Evolutionary conservation across 2,797 vertebrate genomes (phyloP), one percentile per base, ranked within the genome.

Genomic region (Esox masquinongy): DNA sequence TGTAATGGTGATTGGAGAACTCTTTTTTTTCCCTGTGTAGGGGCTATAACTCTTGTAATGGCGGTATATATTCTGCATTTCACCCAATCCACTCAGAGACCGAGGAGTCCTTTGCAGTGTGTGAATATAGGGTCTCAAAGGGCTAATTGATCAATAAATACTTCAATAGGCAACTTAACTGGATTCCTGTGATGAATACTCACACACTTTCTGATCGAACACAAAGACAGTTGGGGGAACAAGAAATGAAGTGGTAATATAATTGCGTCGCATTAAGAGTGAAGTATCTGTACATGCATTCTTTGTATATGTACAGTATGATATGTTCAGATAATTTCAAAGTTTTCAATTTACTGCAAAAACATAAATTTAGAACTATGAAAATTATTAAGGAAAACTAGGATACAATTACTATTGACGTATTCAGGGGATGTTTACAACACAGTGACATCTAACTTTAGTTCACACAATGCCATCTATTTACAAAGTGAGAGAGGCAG

Each of bases 101-200:
- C 16, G 53, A 22, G 7, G 9, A 59, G n/a, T 59, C n/a, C 56
- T 22, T 22, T 12, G 56, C 56, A 59, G 22, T 24, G 56, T 59
- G 56, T 59, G 56, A 51, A 59, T n/a, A 3, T 16, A 24, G 56
- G 43, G 22, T 22, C 56, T 59, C n/a, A 61, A 36, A 61, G 63
- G 56, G 63, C 72, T 73, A 61, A 73, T 53, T 61, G 53, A 63
- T 63, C 51, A 56, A 73, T 61, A 39, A 53, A 39, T 63, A 53
- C 51, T 63, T 61, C 29, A 61, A 56, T 39, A 63, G 56, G 34
- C 72, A 47, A 39, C 53, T 61, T 61, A 73, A 73, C 56, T 73
- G 56, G 56, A 73, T 73, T 63, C 59, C 36, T 63, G 56, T 59
- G 19, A 61, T 22, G 47, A 36, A 70, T 19, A 70, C 36, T 12